These are phyloP conservation scores for Apoderus coryli DNA, from an alignment of 2,888 invertebrate species.

Conservation along the genomic window DNA sequence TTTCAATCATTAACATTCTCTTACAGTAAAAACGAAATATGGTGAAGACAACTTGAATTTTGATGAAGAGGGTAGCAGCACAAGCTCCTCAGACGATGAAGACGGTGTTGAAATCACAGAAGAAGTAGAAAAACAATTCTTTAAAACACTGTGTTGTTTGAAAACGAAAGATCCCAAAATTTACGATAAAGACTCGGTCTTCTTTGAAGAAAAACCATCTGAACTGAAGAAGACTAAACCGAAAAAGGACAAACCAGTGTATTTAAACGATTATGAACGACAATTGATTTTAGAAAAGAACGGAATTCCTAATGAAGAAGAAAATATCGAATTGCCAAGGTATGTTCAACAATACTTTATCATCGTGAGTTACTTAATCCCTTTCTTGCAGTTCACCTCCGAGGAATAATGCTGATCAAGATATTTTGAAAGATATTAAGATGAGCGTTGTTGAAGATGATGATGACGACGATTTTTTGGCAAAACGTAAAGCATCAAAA, in stretches of 20 bases:
- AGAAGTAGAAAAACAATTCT: slow-evolving; percentile 71
- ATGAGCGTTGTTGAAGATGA: slow-evolving; percentile 37
- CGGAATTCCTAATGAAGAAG: slow-evolving; percentile 38
- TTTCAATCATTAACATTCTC: no score
- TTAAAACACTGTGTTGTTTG: slow-evolving; percentile 68
- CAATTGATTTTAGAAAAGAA: slow-evolving; percentile 55
- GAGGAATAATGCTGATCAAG: no score
- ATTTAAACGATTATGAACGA: slow-evolving; percentile 65
- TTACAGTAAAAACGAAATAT: slow-evolving; percentile 65
- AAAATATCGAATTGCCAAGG: no score
- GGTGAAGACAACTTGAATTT: slow-evolving; percentile 37
- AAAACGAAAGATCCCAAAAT: slow-evolving; percentile 83
- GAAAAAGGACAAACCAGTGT: slow-evolving; percentile 43
- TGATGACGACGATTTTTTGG: slow-evolving; percentile 37
- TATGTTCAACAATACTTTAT: no score
- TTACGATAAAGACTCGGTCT: slow-evolving; percentile 60
- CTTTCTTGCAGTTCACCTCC: no score
- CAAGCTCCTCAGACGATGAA: slow-evolving; percentile 47
- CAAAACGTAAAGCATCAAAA: slow-evolving; percentile 38
- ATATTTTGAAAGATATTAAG: slow-evolving; percentile 51
- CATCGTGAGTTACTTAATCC: no score
- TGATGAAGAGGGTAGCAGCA: slow-evolving; percentile 32
- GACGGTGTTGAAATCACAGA: slow-evolving; percentile 44
- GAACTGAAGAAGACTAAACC: slow-evolving; percentile 24
- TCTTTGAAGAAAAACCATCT: slow-evolving; percentile 37